phyloP scores from a whole-genome alignment of 2,113 vertebrate species.

The Seriola rivoliana region DNA sequence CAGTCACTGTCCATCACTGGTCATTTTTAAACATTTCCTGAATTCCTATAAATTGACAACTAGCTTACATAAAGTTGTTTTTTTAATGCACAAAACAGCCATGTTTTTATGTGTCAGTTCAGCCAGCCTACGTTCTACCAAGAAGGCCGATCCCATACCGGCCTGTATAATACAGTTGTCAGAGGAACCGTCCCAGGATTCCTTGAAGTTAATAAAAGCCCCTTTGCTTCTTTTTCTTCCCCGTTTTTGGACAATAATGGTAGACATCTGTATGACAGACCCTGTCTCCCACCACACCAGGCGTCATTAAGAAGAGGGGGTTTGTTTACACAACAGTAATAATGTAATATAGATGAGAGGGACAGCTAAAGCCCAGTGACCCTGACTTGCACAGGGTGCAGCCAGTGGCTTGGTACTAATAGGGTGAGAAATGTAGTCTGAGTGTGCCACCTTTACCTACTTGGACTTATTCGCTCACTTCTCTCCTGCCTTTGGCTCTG shows the following conservation, averaged over 20 bases:
- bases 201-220: not conserved
- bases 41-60: not conserved
- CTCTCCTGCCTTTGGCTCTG: constrained; percentile 27
- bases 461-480: not conserved
- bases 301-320: constrained; percentile 5
- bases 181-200: not conserved
- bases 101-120: not conserved
- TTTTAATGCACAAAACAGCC: too few species aligned
- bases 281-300: not conserved
- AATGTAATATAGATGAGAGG: constrained; percentile 39
- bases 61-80: not conserved
- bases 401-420: constrained; percentile 89
- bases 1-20: not conserved
- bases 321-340: constrained; percentile 58
- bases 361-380: constrained; percentile 49
- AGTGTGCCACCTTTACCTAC: constrained; percentile 15
- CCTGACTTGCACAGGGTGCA: constrained; percentile 70
- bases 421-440: constrained; percentile 84
- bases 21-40: not conserved
- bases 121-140: not conserved
- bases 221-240: not conserved
- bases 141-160: not conserved
- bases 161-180: not conserved
- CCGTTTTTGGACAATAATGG: not conserved
- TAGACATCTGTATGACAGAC: constrained; percentile 15